Evolutionary conservation across 2,888 invertebrate species (phyloP), one percentile per base, ranked within the genome.

Genomic region (Conistra vaccinii): DNA sequence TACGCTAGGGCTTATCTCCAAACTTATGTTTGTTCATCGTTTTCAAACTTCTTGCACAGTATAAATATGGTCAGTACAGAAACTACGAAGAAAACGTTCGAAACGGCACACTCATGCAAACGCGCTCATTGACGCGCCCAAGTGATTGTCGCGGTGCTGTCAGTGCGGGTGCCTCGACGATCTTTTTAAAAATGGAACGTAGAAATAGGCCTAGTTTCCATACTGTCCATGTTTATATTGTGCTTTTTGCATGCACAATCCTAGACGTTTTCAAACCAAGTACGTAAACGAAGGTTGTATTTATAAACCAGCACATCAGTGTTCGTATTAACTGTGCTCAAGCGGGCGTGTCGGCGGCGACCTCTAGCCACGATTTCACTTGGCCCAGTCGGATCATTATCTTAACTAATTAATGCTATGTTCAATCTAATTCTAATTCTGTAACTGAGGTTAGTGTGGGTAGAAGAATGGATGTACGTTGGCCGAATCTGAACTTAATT

Each of bases 281-380:
- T 79, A 57, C n/a, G 29, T 60, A 73, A 35, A 39, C 58, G 85
- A 83, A 83, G 82, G 82, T 53, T 73, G 62, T 63, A 2, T 73
- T 60, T 63, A 2, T 14, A 29, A 35, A 69, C 69, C 57, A 55
- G 65, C 83, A 85, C 80, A 80, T 87, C 73, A 68, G 61, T 63
- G 60, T 60, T 9, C 60, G 67, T 77, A 76, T 80, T 74, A 77
- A 69, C 67, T 51, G 76, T 80, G 86, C 1, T 48, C 86, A 86
- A 76, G 80, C 63, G 76, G 73, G 72, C 80, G 85, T 87, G 79
- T 87, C 89, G 84, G 0, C 84, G 57, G 6, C 79, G 88, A 85
- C 88, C 88, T 89, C 80, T 81, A 62, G 68, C 78, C 71, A 68
- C 84, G 88, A 89, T 88, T 88, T 88, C 88, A 89, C 88, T 85